Conservation (phyloP, 2,888 invertebrate genomes). For the Pheosia gnoma region DNA sequence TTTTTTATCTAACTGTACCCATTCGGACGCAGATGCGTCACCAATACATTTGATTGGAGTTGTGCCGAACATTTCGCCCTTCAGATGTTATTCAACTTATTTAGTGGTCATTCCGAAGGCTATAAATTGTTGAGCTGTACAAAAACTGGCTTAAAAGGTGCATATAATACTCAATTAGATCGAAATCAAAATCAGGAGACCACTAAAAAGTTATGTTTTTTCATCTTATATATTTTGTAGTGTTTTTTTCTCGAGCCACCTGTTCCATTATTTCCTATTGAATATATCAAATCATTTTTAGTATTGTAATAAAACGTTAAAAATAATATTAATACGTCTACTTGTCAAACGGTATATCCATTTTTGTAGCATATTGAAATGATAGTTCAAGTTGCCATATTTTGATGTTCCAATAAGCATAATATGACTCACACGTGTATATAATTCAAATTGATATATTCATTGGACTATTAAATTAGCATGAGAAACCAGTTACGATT, state of each 20-base stretch:
- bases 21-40: conserved; percentile 9
- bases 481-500: not conserved
- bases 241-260: not conserved
- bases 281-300: not conserved
- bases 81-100: not conserved
- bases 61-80: conserved; percentile 5
- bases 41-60: not conserved
- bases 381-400: not conserved
- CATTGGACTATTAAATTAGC: not conserved
- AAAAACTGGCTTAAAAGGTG: conserved; percentile 5
- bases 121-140: conserved; percentile 3
- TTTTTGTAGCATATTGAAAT: not conserved
- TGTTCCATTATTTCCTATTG: not conserved
- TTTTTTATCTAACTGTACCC: conserved; percentile 17
- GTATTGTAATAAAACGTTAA: not conserved
- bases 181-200: not conserved
- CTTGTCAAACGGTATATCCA: conserved; percentile 1
- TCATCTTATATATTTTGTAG: not conserved
- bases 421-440: not conserved
- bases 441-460: conserved; percentile 1
- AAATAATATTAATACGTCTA: not conserved
- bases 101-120: conserved; percentile 6
- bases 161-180: not conserved
- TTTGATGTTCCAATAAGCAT: not conserved
- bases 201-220: not conserved